Evolutionary conservation across 1,140 invertebrate genomes (phyloP).

Genomic region (Drosophila tristis): DNA sequence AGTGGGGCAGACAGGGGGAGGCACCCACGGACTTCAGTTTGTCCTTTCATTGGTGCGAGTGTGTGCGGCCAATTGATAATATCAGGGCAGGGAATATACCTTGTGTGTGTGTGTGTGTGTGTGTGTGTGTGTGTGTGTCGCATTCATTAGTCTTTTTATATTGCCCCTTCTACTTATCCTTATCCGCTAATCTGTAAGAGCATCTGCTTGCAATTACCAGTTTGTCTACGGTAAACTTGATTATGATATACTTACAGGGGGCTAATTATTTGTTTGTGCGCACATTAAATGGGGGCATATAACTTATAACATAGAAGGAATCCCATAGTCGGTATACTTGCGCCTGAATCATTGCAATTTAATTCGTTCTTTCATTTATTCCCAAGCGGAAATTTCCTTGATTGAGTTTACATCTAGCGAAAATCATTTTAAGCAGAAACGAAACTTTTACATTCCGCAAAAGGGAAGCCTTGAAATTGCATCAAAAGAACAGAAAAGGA

Average conservation of each 20-base stretch:
- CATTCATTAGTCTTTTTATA: slow-evolving; percentile 34
- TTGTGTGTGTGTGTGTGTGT: slow-evolving; percentile 6
- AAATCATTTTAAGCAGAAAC: slow-evolving; percentile 33
- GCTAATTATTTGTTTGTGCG: not conserved
- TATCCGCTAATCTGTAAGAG: slow-evolving; percentile 1
- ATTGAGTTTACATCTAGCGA: slow-evolving; percentile 29
- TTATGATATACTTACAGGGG: not conserved
- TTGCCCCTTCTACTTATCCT: slow-evolving; percentile 6
- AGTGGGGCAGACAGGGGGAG: slow-evolving; percentile 7
- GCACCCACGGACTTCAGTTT: slow-evolving; percentile 1
- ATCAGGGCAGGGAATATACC: slow-evolving; percentile 30
- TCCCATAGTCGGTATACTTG: too few relatives aligned
- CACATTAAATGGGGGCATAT: not conserved
- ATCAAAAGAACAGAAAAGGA: not conserved
- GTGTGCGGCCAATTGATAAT: slow-evolving; percentile 54
- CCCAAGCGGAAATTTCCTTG: slow-evolving; percentile 15
- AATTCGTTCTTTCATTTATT: not conserved
- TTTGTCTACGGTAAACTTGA: slow-evolving; percentile 13
- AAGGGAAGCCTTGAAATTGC: slow-evolving; percentile 9
- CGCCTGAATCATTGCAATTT: too few relatives aligned
- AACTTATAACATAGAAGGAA: too few relatives aligned
- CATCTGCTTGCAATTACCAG: not conserved
- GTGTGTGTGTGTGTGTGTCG: slow-evolving; percentile 4
- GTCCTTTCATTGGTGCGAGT: slow-evolving; percentile 30
- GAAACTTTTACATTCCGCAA: slow-evolving; percentile 20